Evolutionary conservation across 1,140 invertebrate genomes (phyloP).

Genomic region (Ruditapes philippinarum): DNA sequence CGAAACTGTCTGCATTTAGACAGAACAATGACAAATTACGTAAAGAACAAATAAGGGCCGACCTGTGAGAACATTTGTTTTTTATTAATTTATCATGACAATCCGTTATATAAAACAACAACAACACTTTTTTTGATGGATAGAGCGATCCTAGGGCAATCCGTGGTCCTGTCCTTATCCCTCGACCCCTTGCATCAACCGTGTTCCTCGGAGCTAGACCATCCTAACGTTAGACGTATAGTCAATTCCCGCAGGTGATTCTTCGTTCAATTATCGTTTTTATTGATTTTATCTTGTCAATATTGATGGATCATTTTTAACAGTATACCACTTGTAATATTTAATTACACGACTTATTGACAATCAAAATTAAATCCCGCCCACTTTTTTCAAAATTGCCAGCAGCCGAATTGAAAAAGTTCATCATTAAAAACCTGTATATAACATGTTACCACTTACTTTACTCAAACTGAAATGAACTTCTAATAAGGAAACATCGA

Average conservation of each 20-base stretch:
- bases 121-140: constrained; percentile 31
- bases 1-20: background rate
- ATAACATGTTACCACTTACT: constrained; percentile 48
- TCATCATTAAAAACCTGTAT: constrained; percentile 40
- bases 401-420: constrained; percentile 8
- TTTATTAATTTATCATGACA: constrained; percentile 24
- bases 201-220: background rate
- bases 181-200: background rate
- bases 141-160: background rate
- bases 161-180: background rate
- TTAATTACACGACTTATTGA: constrained; percentile 53
- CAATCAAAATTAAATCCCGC: constrained; percentile 60
- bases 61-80: background rate
- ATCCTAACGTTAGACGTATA: background rate
- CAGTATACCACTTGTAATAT: constrained; percentile 45
- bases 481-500: constrained; percentile 40
- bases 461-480: constrained; percentile 39
- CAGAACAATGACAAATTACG: constrained; percentile 19
- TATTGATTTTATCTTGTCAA: constrained; percentile 65
- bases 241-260: constrained; percentile 32
- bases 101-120: constrained; percentile 12
- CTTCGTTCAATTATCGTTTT: constrained; percentile 39
- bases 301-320: constrained; percentile 56
- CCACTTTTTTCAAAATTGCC: constrained; percentile 49
- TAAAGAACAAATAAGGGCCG: background rate